Evolutionary conservation across 2,113 vertebrate species (phyloP), one percentile per base, ranked within the genome.

Genomic region (Grallaria varia): DNA sequence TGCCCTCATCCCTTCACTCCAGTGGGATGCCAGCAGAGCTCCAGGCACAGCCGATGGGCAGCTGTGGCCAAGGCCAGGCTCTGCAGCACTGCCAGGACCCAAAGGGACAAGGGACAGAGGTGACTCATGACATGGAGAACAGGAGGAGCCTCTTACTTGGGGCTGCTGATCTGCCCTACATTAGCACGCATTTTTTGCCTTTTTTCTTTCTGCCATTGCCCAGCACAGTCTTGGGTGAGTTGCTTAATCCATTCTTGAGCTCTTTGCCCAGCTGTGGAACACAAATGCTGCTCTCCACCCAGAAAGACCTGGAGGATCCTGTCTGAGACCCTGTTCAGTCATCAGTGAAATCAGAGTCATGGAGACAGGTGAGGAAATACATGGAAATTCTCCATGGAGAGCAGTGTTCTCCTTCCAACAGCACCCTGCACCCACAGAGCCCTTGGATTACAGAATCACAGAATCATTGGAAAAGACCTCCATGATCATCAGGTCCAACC

Each of bases 21-120:
- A 64, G 81, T 0, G 6, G 10, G 69, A 8, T 20, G 44, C 66
- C 4, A 17, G 47, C 3, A 3, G 37, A 44, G 66, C 62, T 2
- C 2, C 18, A 2, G 40, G 67, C 40, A 11, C 18, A 9, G 80
- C 53, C 0, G 0, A 44, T 55, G 80, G 71, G 40, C 72, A 64
- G 64, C 11, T 2, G 1, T 3, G 22, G 9, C 76, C 27, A 7
- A 20, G 30, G 55, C n/a, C 84, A 24, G 75, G 66, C 39, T 59
- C 60, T 55, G 47, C 62, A 64, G 52, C 56, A 13, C 13, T 23
- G 72, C 27, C 53, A 49, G 84, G 35, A 28, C 16, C 40, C 33
- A 8, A 3, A 7, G 10, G 82, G 52, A 42, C 0, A 9, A 0
- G 7, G 44, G 56, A 60, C 3, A 3, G 39, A 39, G n/a, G n/a